Percentiles rank a stretch among this genome's conserved stretches.
phyloP scores from a whole-genome alignment of 2,113 vertebrate species.

The Oncorhynchus kisutch region DNA sequence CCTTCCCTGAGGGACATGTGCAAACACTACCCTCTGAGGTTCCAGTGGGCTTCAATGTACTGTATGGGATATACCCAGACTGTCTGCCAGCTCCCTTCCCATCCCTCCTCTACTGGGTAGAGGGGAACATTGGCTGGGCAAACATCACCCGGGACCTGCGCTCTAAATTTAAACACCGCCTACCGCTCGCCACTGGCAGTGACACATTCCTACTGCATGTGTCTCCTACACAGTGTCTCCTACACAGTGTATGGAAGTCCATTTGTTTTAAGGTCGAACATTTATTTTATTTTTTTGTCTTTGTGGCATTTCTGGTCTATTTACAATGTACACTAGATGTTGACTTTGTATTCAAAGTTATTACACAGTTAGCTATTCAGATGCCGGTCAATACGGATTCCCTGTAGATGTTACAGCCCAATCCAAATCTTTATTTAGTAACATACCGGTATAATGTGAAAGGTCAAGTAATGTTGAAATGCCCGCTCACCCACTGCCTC shows the following conservation, averaged over 20 bases:
- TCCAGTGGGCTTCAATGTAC: no score
- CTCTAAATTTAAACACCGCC: neutral
- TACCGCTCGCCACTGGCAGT: neutral
- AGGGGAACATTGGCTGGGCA: neutral
- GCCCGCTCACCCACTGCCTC: neutral
- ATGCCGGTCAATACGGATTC: neutral
- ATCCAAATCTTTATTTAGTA: neutral
- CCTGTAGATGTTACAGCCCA: neutral
- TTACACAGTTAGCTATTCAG: neutral
- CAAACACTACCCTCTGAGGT: no score
- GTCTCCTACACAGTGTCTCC: no score
- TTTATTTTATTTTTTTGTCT: neutral
- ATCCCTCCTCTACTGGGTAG: neutral
- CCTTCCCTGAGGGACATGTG: no score
- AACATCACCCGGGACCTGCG: neutral
- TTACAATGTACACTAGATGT: no score
- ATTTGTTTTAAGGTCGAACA: neutral
- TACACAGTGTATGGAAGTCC: no score
- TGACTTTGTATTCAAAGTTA: no score
- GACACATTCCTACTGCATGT: neutral
- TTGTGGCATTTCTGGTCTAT: neutral
- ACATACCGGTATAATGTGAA: neutral
- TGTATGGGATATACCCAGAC: neutral
- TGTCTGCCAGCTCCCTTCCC: neutral
- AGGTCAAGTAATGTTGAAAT: neutral